A percentile compares a stretch with the other conserved stretches of the same genome.
phyloP scores from a whole-genome alignment of 2,888 invertebrate species.

The Drosophila eohydei region DNA sequence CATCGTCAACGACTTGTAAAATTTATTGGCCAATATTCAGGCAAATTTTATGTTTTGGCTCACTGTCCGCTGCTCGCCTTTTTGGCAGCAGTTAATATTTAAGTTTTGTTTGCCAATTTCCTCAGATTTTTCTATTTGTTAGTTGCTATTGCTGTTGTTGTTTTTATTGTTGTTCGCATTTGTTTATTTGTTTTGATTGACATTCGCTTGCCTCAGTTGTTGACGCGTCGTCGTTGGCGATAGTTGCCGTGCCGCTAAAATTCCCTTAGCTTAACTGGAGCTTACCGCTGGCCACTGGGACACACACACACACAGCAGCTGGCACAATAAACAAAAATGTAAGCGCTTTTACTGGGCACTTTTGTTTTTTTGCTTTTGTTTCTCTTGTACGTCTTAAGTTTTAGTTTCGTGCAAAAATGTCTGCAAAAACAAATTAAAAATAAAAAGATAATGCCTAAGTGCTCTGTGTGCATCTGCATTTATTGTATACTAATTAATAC shows the following conservation, averaged over 20 bases:
- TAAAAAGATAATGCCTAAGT: neutral
- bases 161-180: conserved; percentile 37
- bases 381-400: neutral
- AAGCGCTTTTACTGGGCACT: neutral
- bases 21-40: conserved; percentile 80
- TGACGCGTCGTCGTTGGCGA: conserved; percentile 52
- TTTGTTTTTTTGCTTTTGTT: neutral
- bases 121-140: conserved; percentile 43
- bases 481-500: neutral
- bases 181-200: conserved; percentile 64
- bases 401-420: conserved; percentile 7
- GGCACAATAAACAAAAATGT: neutral
- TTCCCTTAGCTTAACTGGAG: conserved; percentile 23
- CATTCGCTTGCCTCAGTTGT: conserved; percentile 54
- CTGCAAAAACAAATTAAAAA: conserved; percentile 2
- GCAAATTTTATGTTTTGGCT: conserved; percentile 33
- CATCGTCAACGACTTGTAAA: conserved; percentile 73
- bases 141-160: conserved; percentile 24
- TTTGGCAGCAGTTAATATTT: conserved; percentile 81
- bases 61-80: conserved; percentile 36
- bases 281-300: neutral
- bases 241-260: conserved; percentile 36
- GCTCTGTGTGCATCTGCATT: neutral
- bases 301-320: neutral
- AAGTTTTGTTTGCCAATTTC: conserved; percentile 71